Base-by-base conservation (phyloP, 2,888 invertebrate genomes). In the Andrena praecox region DNA sequence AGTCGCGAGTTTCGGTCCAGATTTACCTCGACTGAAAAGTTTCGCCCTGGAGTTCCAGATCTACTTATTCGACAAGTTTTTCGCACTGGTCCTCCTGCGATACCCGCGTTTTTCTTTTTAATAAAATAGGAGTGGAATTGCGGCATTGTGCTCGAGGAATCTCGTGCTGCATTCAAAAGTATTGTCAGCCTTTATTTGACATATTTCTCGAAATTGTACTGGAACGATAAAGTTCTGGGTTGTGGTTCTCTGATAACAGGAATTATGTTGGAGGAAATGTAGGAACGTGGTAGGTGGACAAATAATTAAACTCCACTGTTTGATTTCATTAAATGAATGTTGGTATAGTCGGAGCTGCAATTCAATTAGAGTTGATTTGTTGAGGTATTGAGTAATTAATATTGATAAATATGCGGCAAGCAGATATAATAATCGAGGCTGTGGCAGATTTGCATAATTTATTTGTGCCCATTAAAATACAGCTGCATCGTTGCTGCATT, bases 51-150 rank as follows among this genome's bases (percentile, higher is more conserved):
- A 73, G 54, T 63, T 67, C 64, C n/a, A 54, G 64, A 75, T 78
- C 77, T 42, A 77, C 77, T 59, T 69, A 69, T 50, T 42, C 63
- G 4, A 2, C 10, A n/a, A 60, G 66, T 33, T 69, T 69, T 76
- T 76, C n/a, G 16, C 24, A 3, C 31, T 12, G 16, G 20, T 69
- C 24, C 8, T 48, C 56, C 48, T 20, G 42, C 6, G 52, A 67
- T 33, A n/a, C 42, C 42, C 42, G 16, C 33, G 10, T 10, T 16
- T 50, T 54, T 60, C n/a, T 42, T 69, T 60, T 60, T n/a, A 8
- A 20, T 29, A 5, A 63, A 56, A 69, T 35, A 20, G 35, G 42
- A 27, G 2, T 31, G 35, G 33, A 56, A 59, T 42, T 59, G 35
- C n/a, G 16, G 5, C 33, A 33, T 68, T 35, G 64, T 66, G 27